Evolutionary conservation across 2,888 invertebrate species (phyloP).

Genomic region (Galeruca laticollis): DNA sequence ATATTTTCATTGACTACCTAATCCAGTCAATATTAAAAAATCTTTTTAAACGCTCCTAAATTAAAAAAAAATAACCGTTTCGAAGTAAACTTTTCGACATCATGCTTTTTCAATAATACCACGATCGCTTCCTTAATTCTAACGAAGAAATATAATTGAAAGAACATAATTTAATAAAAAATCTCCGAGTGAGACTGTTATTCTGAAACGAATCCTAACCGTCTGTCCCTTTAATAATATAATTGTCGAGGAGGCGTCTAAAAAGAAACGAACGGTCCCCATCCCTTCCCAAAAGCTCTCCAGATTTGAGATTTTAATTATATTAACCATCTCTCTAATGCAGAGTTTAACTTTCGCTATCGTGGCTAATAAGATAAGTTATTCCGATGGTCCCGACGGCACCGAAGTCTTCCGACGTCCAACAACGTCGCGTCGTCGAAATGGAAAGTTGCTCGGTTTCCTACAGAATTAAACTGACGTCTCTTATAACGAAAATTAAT

Average conservation of each 20-base stretch:
- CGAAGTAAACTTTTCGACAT: neutral
- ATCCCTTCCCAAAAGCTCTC: slow-evolving; percentile 29
- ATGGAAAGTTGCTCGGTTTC: slow-evolving; percentile 44
- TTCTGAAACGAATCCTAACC: slow-evolving; percentile 31
- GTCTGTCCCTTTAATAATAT: slow-evolving; percentile 37
- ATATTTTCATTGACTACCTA: too few relatives aligned
- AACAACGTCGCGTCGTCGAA: slow-evolving; percentile 45
- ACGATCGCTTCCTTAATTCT: neutral
- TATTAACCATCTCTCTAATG: slow-evolving; percentile 45
- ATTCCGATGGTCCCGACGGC: slow-evolving; percentile 38
- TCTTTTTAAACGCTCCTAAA: neutral
- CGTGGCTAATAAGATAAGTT: slow-evolving; percentile 53
- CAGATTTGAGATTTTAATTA: slow-evolving; percentile 49
- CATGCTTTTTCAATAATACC: slow-evolving; percentile 3
- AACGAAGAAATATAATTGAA: slow-evolving; percentile 27
- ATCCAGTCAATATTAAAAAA: neutral
- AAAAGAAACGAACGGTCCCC: slow-evolving; percentile 31
- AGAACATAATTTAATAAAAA: slow-evolving; percentile 38
- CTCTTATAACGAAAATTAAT: too few relatives aligned
- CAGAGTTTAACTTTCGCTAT: slow-evolving; percentile 50
- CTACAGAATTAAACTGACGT: neutral
- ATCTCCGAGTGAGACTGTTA: slow-evolving; percentile 33
- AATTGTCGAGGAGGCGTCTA: slow-evolving; percentile 43
- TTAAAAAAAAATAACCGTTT: neutral
- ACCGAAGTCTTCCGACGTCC: neutral